phyloP scores from a whole-genome alignment of 2,797 vertebrate genomes.

The Muscicapa striata region DNA sequence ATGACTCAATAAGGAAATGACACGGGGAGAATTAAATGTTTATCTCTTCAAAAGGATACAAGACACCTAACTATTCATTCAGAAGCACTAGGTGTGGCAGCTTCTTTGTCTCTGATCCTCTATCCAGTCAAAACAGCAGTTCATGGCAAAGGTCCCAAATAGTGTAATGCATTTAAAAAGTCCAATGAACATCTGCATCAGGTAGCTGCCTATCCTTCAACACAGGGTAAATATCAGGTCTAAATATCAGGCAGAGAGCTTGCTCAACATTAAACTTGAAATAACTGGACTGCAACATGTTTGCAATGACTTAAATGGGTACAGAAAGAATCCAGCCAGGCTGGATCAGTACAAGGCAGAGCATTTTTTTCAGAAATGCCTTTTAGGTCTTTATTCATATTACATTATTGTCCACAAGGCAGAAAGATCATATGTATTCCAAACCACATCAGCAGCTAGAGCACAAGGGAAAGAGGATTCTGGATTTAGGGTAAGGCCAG shows the following conservation, averaged over 20 bases:
- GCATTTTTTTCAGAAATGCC: neutral
- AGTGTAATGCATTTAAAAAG: neutral
- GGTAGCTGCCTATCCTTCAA: neutral
- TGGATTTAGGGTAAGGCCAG: neutral
- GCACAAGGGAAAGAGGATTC: neutral
- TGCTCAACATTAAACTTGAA: neutral
- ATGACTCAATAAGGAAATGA: constrained; percentile 43
- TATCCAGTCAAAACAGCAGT: neutral
- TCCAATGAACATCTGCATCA: neutral
- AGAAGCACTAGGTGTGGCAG: neutral
- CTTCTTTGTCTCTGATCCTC: neutral
- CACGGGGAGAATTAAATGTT: neutral
- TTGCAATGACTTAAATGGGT: neutral
- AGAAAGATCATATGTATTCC: neutral
- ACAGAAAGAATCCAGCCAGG: neutral
- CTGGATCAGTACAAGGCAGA: neutral
- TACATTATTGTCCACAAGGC: neutral
- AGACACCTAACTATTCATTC: neutral
- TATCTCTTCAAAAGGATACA: neutral
- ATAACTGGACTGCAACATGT: neutral
- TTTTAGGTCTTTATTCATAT: neutral
- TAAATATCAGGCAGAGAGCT: neutral
- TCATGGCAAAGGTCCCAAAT: neutral
- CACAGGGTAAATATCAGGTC: neutral
- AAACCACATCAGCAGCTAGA: neutral